These are phyloP conservation scores for Corydoras sp. DNA, from an alignment of 2,113 vertebrate genomes.

Conservation along the genomic window DNA sequence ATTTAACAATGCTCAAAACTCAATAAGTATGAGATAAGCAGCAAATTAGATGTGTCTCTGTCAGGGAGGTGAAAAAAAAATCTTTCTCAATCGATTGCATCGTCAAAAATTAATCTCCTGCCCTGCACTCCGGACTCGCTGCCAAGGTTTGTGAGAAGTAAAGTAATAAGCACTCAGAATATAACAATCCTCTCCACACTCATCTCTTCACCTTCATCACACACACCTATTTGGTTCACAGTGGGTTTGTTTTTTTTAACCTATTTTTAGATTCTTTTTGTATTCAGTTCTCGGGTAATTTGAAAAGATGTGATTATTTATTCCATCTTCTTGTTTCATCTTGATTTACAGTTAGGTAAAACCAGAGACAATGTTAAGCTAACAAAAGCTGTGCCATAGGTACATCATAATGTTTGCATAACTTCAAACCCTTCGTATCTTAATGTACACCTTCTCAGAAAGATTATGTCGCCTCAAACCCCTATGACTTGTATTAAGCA, in stretches of 20 bases:
- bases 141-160: constrained; percentile 73
- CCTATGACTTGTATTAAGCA: too few species aligned
- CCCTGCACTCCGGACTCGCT: constrained; percentile 75
- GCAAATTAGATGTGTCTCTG: constrained; percentile 85
- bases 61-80: constrained; percentile 67
- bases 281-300: too few species aligned
- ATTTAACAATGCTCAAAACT: constrained; percentile 91
- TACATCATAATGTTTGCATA: too few species aligned
- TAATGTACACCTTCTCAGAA: too few species aligned
- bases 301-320: too few species aligned
- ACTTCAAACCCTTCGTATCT: too few species aligned
- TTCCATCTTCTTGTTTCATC: too few species aligned
- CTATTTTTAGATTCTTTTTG: too few species aligned
- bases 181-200: constrained; percentile 24
- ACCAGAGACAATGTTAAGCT: too few species aligned
- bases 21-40: constrained; percentile 88
- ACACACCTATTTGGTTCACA: not conserved
- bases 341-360: too few species aligned
- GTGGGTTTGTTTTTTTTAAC: not conserved
- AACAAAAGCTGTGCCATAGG: too few species aligned
- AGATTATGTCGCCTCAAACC: too few species aligned
- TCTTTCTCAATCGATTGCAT: constrained; percentile 78
- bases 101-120: constrained; percentile 87
- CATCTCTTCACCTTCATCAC: constrained; percentile 2
- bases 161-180: constrained; percentile 71